These are phyloP conservation scores for Melipona bicolor DNA, from an alignment of 2,888 invertebrate species.

Conservation along the genomic window DNA sequence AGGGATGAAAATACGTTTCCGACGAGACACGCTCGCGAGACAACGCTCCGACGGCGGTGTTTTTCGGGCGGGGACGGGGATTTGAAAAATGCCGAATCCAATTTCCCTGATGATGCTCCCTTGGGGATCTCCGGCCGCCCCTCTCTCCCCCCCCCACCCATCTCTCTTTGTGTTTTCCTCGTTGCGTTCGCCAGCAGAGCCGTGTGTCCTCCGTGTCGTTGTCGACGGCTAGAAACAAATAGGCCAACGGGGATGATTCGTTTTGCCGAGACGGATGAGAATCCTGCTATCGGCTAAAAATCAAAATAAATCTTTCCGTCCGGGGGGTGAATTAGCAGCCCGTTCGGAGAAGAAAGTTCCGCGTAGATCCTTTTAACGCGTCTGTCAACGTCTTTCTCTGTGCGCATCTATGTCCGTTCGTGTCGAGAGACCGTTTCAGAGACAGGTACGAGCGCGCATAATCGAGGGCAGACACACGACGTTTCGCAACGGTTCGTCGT, in stretches of 20 bases:
- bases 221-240: conserved; percentile 78
- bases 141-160: conserved; percentile 23
- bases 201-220: conserved; percentile 32
- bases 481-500: conserved; percentile 18
- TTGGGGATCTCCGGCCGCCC: conserved; percentile 67
- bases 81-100: conserved; percentile 82
- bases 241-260: conserved; percentile 73
- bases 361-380: not conserved
- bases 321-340: conserved; percentile 70
- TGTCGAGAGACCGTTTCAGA: too few relatives aligned
- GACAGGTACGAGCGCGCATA: not conserved
- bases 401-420: too few relatives aligned
- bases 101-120: conserved; percentile 83
- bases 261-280: conserved; percentile 63
- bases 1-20: conserved; percentile 67
- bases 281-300: conserved; percentile 48
- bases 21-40: conserved; percentile 51
- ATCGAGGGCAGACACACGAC: not conserved
- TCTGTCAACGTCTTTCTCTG: not conserved
- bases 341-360: conserved; percentile 21
- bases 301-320: not conserved
- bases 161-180: conserved; percentile 65
- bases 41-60: conserved; percentile 51
- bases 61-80: conserved; percentile 66
- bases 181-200: conserved; percentile 61